Evolutionary conservation across 1,140 invertebrate species (phyloP).

Genomic region (Drusus annulatus): DNA sequence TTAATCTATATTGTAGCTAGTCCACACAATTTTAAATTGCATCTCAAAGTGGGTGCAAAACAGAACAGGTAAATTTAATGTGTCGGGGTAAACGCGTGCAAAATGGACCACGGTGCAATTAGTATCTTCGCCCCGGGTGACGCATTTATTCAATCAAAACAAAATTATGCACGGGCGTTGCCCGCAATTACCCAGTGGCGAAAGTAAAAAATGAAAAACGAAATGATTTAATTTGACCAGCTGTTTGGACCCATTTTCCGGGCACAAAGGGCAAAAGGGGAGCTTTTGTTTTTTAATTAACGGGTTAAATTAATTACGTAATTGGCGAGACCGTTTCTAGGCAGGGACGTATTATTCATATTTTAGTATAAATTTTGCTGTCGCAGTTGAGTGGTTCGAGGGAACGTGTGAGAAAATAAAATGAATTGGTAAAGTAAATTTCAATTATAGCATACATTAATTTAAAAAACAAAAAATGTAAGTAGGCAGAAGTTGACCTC

Average conservation of each 20-base stretch:
- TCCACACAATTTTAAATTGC: background rate
- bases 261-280: background rate
- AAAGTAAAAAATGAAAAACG: slow-evolving; percentile 28
- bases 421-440: too few species aligned
- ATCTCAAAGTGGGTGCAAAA: background rate
- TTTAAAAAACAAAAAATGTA: too few species aligned
- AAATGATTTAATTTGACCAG: slow-evolving; percentile 21
- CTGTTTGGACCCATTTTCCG: background rate
- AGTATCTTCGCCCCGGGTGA: slow-evolving; percentile 1
- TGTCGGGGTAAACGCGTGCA: background rate
- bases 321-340: slow-evolving; percentile 2
- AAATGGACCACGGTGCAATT: background rate
- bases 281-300: slow-evolving; percentile 34
- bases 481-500: too few species aligned
- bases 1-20: too few species aligned
- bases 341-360: too few species aligned
- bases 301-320: slow-evolving; percentile 29
- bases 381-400: too few species aligned
- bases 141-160: slow-evolving; percentile 41
- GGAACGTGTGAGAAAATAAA: too few species aligned
- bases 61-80: background rate
- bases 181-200: slow-evolving; percentile 13
- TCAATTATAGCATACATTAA: too few species aligned
- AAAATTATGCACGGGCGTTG: slow-evolving; percentile 38
- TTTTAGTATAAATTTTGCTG: too few species aligned